Conservation (phyloP, 1,140 invertebrate species). For the Bombyx mori region ASM3026992v2 NC_085124.1:1767001-1767500, state of each 20-base stretch:
- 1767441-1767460: no score
- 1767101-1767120: slow-evolving; percentile 60
- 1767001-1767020: slow-evolving; percentile 1
- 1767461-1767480: slow-evolving; percentile 8
- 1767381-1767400: slow-evolving; percentile 11
- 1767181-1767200: slow-evolving; percentile 68
- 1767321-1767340: slow-evolving; percentile 26
- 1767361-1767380: not conserved
- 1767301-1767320: slow-evolving; percentile 24
- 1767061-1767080: slow-evolving; percentile 52
- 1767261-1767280: slow-evolving; percentile 47
- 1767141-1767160: slow-evolving; percentile 61
- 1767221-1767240: slow-evolving; percentile 29
- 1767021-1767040: slow-evolving; percentile 41
- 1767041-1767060: slow-evolving; percentile 46
- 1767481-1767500: not conserved
- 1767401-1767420: slow-evolving; percentile 19
- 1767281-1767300: slow-evolving; percentile 31
- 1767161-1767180: slow-evolving; percentile 69
- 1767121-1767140: slow-evolving; percentile 59
- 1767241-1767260: slow-evolving; percentile 34
- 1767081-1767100: slow-evolving; percentile 50
- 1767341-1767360: not conserved
- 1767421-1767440: not conserved
- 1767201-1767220: slow-evolving; percentile 53